Conservation (phyloP, 2,797 vertebrate genomes). For the Loriculus beryllinus region DNA sequence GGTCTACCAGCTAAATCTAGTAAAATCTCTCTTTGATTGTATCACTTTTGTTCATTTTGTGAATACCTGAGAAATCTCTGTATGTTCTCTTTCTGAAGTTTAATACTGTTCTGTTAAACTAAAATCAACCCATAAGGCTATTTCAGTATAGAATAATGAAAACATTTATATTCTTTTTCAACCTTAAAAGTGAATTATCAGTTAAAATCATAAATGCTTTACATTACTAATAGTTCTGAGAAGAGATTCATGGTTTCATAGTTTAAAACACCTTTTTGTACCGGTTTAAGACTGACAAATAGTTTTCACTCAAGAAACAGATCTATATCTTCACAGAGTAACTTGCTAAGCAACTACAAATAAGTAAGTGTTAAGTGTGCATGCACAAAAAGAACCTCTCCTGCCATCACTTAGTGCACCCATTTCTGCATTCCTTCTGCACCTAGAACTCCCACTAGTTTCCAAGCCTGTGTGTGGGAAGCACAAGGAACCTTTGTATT, state of each 20-base stretch:
- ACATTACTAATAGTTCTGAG: background rate
- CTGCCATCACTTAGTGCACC: background rate
- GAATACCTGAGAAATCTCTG: background rate
- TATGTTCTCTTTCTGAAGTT: background rate
- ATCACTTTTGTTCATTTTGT: background rate
- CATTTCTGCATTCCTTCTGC: background rate
- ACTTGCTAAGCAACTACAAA: background rate
- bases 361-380: background rate
- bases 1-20: background rate
- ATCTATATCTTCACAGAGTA: background rate
- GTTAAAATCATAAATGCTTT: background rate
- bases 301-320: background rate
- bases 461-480: background rate
- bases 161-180: background rate
- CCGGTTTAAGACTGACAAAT: background rate
- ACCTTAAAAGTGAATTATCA: background rate
- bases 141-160: background rate
- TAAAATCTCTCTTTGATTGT: background rate
- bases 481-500: slow-evolving; percentile 33
- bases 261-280: background rate
- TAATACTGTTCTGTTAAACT: background rate
- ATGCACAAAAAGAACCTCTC: background rate
- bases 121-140: background rate
- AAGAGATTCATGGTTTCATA: background rate
- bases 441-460: background rate